These are phyloP conservation scores for Callosobruchus maculatus DNA, from an alignment of 2,888 invertebrate genomes.

Conservation along the genomic window DNA sequence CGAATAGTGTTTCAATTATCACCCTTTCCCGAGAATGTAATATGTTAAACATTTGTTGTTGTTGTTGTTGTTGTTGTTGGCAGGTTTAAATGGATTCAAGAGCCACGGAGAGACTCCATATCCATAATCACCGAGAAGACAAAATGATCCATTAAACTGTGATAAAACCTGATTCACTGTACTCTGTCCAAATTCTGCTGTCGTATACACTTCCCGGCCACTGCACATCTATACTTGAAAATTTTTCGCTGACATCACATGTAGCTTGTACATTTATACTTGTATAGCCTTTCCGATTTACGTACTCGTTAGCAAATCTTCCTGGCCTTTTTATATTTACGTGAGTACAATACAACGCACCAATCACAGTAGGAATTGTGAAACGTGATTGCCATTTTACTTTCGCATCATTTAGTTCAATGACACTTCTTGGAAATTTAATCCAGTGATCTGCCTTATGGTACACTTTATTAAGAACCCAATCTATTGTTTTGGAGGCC, in stretches of 20 bases:
- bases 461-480: conserved; percentile 3
- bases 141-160: no score
- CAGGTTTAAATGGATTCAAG: no score
- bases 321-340: conserved; percentile 14
- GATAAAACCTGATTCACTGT: no score
- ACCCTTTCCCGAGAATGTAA: no score
- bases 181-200: conserved; percentile 17
- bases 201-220: conserved; percentile 22
- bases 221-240: conserved; percentile 19
- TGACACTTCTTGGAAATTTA: neutral
- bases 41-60: no score
- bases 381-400: neutral
- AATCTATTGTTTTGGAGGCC: neutral
- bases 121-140: no score
- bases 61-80: no score
- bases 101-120: no score
- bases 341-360: conserved; percentile 17
- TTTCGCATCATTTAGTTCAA: neutral
- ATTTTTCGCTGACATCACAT: conserved; percentile 16
- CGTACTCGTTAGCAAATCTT: conserved; percentile 19
- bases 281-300: conserved; percentile 20
- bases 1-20: no score
- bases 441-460: conserved; percentile 2
- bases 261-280: conserved; percentile 22
- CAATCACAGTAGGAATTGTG: neutral